phyloP scores from a whole-genome alignment of 30 jellyfish, hydroid and myxozoan genomes.

The Sanderia malayensis region DNA sequence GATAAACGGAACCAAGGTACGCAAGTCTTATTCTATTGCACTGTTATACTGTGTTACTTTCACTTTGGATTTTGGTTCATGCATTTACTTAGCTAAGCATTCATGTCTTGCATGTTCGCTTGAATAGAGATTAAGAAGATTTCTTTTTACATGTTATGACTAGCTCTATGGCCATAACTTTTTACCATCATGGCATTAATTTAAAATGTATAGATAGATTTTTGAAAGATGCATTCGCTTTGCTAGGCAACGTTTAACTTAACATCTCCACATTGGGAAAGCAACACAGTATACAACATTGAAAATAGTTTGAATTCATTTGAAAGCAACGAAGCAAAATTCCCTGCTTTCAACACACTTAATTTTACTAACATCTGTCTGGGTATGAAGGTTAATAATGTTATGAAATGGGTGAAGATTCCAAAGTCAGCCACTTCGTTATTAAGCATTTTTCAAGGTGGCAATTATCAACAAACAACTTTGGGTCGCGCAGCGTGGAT shows the following conservation, averaged over 20 bases:
- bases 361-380: constrained; percentile 4
- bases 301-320: neutral
- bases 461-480: constrained; percentile 6
- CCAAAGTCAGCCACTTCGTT: neutral
- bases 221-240: neutral
- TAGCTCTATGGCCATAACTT: neutral
- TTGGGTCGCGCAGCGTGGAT: constrained; percentile 34
- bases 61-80: no score
- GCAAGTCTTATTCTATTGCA: no score
- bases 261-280: constrained; percentile 10
- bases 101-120: neutral
- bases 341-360: constrained; percentile 14
- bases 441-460: constrained; percentile 5
- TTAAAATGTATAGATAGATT: neutral
- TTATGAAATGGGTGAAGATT: neutral
- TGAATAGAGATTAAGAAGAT: neutral
- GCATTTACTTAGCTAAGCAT: no score
- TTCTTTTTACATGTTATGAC: neutral
- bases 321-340: constrained; percentile 25
- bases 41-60: no score
- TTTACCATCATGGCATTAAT: neutral
- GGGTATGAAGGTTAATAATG: constrained; percentile 8
- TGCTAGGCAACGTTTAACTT: constrained; percentile 4
- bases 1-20: constrained; percentile 38
- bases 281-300: neutral